phyloP scores from a whole-genome alignment of 64 coral and sea anemone species.

The Stichodactyla helianthus region DNA sequence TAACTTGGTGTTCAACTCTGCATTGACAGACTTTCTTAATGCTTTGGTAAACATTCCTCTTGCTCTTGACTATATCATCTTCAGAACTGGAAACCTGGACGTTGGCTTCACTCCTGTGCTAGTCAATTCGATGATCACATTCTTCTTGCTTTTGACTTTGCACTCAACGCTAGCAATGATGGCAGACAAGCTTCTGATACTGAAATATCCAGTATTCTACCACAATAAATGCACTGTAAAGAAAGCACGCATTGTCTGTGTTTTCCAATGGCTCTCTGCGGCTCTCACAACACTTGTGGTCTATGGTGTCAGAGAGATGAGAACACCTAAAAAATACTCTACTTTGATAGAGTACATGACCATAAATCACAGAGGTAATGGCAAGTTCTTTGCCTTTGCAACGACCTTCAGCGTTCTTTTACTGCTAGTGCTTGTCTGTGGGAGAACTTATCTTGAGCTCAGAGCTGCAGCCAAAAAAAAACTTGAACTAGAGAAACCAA shows the following conservation, averaged over 20 bases:
- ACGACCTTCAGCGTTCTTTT: neutral
- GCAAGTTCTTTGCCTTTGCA: neutral
- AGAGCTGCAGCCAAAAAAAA: neutral
- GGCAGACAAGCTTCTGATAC: neutral
- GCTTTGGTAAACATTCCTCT: neutral
- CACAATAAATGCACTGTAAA: neutral
- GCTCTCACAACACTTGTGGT: neutral
- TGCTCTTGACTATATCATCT: slow-evolving; percentile 1
- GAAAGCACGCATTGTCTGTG: neutral
- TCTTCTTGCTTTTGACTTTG: neutral
- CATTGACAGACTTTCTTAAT: neutral
- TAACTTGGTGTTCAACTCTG: slow-evolving; percentile 5
- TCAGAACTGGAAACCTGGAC: neutral
- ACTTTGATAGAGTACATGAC: slow-evolving; percentile 8
- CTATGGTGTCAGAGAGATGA: neutral
- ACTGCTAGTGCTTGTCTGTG: neutral
- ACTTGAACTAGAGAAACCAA: neutral
- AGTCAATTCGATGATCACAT: neutral
- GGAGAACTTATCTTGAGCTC: neutral
- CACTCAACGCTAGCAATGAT: neutral
- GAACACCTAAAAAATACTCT: neutral
- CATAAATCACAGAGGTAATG: neutral
- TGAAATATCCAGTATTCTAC: neutral
- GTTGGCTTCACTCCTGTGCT: neutral
- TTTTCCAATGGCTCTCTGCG: neutral